phyloP scores from a whole-genome alignment of 1,140 invertebrate species.

The Protaetia brevitarsis region DNA sequence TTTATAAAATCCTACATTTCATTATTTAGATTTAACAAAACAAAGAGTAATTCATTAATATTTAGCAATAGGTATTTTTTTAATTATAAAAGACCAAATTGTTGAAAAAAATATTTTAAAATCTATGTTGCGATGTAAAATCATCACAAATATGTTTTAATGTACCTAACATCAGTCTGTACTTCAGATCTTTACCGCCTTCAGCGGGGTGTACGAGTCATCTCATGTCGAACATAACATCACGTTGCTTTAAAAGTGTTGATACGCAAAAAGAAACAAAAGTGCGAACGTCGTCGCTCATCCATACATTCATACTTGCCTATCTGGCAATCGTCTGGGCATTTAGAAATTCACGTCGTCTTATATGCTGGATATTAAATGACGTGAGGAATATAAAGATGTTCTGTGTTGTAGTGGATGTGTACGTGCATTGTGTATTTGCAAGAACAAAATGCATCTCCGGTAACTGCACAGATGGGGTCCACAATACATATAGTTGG shows the following conservation, averaged over 20 bases:
- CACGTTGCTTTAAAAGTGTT: constrained; percentile 3
- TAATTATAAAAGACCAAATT: too few species aligned
- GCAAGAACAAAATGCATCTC: not conserved
- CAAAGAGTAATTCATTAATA: too few species aligned
- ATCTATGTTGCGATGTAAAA: not conserved
- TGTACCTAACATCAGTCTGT: not conserved
- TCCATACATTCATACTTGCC: not conserved
- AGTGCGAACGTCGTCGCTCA: not conserved
- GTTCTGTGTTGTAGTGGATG: not conserved
- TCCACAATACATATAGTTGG: not conserved
- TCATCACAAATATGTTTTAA: not conserved
- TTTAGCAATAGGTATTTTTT: too few species aligned
- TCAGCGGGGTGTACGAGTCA: not conserved
- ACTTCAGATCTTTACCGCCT: not conserved
- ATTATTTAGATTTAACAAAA: too few species aligned
- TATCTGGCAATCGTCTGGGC: not conserved
- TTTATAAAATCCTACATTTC: too few species aligned
- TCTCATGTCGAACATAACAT: not conserved
- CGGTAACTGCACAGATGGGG: not conserved
- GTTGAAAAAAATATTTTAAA: too few species aligned
- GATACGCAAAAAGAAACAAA: not conserved
- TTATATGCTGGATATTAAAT: constrained; percentile 8
- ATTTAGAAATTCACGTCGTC: not conserved
- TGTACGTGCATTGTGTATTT: not conserved
- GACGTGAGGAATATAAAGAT: constrained; percentile 3